Evolutionary conservation across 2,888 invertebrate species (phyloP), one percentile per base, ranked within the genome.

Genomic region (Lepetodrilus schrolli): DNA sequence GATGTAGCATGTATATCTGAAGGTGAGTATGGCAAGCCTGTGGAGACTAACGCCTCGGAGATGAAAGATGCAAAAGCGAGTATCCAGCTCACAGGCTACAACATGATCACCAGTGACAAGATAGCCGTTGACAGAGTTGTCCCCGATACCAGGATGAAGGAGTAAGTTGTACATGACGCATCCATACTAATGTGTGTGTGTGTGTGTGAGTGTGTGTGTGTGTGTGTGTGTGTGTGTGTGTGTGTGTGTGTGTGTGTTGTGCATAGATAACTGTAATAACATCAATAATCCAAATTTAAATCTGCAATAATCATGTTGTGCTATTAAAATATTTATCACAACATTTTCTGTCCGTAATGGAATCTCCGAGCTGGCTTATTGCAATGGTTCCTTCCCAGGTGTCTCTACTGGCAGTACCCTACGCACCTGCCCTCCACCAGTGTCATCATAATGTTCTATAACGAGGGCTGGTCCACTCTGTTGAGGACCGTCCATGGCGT

Each of bases 31-130:
- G 96, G 96, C 0, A 93, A 94, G 83, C 92, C 96, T 0, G 95
- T 97, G 87, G 92, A 93, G 82, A 92, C 96, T 84, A 90, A 93
- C 8, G 93, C 94, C 21, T 94, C 95, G 71, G 94, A 96, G 82
- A 95, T 95, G 85, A 95, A 95, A 88, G 95, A 95, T 84, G 95
- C 96, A 3, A 94, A 95, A n/a, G 94, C 95, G 86, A 95, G 97
- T 0, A 95, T 97, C 88, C 94, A 95, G 80, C 96, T 97, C 90
- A 99, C 96, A 91, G 99, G 99, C 38, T 99, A 99, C 95, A 99
- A 99, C 89, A 97, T 98, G 90, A 95, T 96, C 17, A 97, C 96
- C 78, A 98, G 98, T 0, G 95, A 99, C 92, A 96, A 96, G 88
- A 97, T 99, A 82, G 95, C 98, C 2, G 92, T 98, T 92, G 96